phyloP scores from a whole-genome alignment of 2,797 vertebrate species.

The Caiman crocodilus region DNA sequence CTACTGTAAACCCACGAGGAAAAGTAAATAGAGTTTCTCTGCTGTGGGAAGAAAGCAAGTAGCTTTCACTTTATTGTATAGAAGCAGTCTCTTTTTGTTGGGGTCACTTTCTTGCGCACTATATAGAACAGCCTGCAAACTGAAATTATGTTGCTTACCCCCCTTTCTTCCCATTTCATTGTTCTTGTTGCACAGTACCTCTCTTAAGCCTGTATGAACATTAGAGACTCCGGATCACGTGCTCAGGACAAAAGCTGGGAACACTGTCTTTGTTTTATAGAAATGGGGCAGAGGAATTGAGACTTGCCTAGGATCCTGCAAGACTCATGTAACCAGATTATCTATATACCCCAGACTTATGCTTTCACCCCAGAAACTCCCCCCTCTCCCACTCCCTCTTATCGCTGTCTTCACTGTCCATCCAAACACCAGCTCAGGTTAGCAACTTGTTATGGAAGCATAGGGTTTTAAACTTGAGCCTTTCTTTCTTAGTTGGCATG shows the following conservation, averaged over 20 bases:
- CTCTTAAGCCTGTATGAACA: fast-evolving
- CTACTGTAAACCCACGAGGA: no score
- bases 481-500: slow-evolving; percentile 37
- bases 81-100: fast-evolving
- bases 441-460: slow-evolving; percentile 1
- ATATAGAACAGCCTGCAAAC: fast-evolving
- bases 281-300: fast-evolving
- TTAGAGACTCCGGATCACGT: background rate
- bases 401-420: background rate
- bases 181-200: background rate
- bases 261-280: background rate
- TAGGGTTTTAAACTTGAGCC: slow-evolving; percentile 3
- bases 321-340: fast-evolving
- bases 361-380: background rate
- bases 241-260: background rate
- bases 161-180: background rate
- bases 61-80: no score
- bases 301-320: background rate
- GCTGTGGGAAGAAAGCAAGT: background rate
- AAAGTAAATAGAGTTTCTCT: background rate
- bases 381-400: background rate
- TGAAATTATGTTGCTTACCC: background rate
- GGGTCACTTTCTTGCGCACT: background rate
- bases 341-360: no score
- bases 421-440: background rate